Evolutionary conservation across 2,888 invertebrate species (phyloP).

Genomic region (Trachelus iudaicus): DNA sequence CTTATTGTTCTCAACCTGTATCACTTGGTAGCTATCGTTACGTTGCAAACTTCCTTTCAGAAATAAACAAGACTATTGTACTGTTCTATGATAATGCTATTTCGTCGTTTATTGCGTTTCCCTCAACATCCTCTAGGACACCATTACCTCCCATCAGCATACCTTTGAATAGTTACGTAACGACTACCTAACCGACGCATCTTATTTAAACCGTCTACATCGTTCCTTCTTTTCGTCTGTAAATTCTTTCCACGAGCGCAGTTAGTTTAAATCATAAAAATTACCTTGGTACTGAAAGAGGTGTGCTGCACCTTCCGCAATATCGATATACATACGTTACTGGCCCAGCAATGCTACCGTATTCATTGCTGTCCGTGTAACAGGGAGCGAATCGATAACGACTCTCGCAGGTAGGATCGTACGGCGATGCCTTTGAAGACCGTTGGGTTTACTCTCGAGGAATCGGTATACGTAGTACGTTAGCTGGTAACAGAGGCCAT

Average conservation of each 20-base stretch:
- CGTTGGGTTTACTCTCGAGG: background rate
- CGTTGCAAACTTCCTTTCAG: background rate
- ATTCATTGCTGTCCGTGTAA: conserved; percentile 22
- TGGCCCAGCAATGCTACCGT: conserved; percentile 20
- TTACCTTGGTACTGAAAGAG: background rate
- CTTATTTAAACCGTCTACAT: background rate
- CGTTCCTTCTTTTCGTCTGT: no score
- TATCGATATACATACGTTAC: conserved; percentile 12
- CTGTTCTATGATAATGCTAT: background rate
- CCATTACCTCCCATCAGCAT: no score
- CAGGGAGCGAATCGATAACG: conserved; percentile 6
- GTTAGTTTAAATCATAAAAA: background rate
- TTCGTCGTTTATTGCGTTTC: background rate
- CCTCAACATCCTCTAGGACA: background rate
- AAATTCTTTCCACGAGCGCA: background rate
- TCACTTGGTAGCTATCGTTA: background rate
- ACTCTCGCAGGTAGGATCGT: background rate
- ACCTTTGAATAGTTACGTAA: no score
- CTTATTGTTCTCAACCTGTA: background rate
- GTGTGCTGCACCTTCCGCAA: background rate
- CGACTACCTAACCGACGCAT: background rate
- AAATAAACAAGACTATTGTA: background rate
- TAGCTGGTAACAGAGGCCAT: conserved; percentile 31
- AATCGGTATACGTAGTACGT: background rate
- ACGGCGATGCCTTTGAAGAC: background rate